Evolutionary conservation across 2,797 vertebrate genomes (phyloP).

Genomic region (Manis crassicaudata): DNA sequence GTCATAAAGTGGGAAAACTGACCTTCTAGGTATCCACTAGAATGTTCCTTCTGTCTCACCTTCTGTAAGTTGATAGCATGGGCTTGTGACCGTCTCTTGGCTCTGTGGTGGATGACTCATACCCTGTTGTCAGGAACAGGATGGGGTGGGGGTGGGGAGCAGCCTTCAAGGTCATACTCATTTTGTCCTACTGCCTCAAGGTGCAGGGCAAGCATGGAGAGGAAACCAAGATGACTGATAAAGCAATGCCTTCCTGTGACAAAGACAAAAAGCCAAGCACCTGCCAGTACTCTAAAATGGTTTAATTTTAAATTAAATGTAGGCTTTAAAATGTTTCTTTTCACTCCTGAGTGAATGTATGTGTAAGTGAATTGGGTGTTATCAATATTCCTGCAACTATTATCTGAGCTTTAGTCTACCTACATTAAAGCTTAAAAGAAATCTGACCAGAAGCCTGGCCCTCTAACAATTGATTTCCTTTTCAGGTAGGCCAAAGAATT

Average conservation of each 20-base stretch:
- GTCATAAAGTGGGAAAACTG: not conserved
- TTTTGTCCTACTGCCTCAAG: not conserved
- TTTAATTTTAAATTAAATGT: not conserved
- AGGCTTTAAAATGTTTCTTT: conserved; percentile 27
- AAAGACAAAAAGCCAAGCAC: not conserved
- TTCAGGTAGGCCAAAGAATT: conserved; percentile 48
- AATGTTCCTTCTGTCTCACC: not conserved
- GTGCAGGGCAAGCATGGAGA: not conserved
- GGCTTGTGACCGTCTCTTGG: not conserved
- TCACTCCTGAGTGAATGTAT: not conserved
- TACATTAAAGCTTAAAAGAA: conserved; percentile 47
- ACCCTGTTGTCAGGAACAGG: not conserved
- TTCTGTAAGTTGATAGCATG: not conserved
- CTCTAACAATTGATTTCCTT: conserved; percentile 49
- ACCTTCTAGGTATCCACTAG: not conserved
- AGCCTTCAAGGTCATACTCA: not conserved
- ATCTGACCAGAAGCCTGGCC: not conserved
- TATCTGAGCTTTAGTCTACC: not conserved
- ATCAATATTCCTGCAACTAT: not conserved
- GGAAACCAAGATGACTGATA: not conserved
- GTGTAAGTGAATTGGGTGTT: not conserved
- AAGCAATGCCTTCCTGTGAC: not conserved
- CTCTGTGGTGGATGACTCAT: not conserved
- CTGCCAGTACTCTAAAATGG: not conserved
- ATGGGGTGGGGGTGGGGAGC: not conserved